Base-by-base conservation (phyloP, 2,888 invertebrate species). In the Sicus ferrugineus region DNA sequence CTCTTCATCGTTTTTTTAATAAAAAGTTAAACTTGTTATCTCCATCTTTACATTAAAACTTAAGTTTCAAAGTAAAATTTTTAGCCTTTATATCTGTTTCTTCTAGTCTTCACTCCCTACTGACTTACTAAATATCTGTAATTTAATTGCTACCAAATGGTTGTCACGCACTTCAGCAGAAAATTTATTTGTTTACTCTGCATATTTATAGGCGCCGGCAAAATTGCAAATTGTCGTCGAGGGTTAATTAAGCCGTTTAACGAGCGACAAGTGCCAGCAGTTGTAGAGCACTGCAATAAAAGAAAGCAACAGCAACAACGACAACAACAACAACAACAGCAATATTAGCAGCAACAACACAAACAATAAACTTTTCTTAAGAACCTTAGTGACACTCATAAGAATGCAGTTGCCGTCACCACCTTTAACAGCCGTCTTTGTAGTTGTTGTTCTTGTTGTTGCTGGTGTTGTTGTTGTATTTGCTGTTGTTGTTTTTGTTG, bases 201-300 rank as follows among this genome's bases (percentile, higher is more conserved):
- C 63, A 68, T 68, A 68, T 68, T 68, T 68, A 68, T 68, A 58
- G 63, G 68, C 64, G 69, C 64, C 69, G 68, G 63, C 63, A 42
- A 68, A 62, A 56, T 56, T 46, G 46, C 46, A 63, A 69, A 63
- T 26, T 30, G 52, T 58, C 54, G 31, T 31, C 67, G 26, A 66
- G 46, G 28, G 65, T 23, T 58, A 56, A 38, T 50, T 23, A 16
- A 31, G 59, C 52, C 64, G 23, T 50, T 64, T 50, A 64, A 64
- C 64, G 52, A 64, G 34, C 7, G 52, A 14, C 30, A 52, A 64
- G 52, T 23, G 50, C 19, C 31, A n/a, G 62, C 42, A 46, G 46
- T 28, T 46, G 23, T 16, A 34, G 31, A 26, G 9, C 14, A 58
- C 28, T 48, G 26, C 38, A n/a, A n/a, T n/a, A n/a, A n/a, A n/a